Base-by-base conservation (phyloP, 2,797 vertebrate species). In the Arnoldichthys spilopterus region DNA sequence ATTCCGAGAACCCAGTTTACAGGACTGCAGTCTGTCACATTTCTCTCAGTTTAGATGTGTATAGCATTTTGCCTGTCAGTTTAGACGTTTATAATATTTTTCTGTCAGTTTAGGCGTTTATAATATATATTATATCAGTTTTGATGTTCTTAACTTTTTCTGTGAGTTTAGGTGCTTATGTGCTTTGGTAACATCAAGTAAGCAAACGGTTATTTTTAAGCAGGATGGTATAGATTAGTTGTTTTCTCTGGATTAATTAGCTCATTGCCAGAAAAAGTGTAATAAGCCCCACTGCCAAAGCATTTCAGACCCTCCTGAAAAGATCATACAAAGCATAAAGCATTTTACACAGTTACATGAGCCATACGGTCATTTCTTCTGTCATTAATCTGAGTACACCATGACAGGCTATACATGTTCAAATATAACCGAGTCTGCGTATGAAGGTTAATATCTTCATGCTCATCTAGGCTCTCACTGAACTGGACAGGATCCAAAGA, bases 401-500 rank as follows among this genome's bases (percentile, higher is more conserved):
- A 0, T 1, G 62, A 20, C 7, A 6, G 15, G 28, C 30, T 15
- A 18, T 4, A 37, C 62, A 45, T 30, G 24, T 26, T 9, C 15
- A 30, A 26, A 28, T 16, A 32, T 18, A 30, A 18, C 16, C 1
- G 16, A 9, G 30, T 8, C 26, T n/a, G 5, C n/a, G 67, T 6
- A 32, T 32, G 43, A 32, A 49, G 18, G 28, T 51, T 51, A 67
- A 68, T 32, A 26, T 11, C 45, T 28, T 7, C 18, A 12, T 4
- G 28, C 8, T 30, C 54, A 37, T 77, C 32, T 30, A 77, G 53
- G 2, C 56, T 32, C 62, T 45, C 70, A 68, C 51, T 34, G 8
- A 51, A 13, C 32, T 74, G 80, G 75, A 77, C 30, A 5, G 18
- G 22, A 28, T 77, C 74, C 74, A 72, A 54, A 56, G 28, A 71